Evolutionary conservation across 2,113 vertebrate species (phyloP).

Genomic region (Tragelaphus imberbis): DNA sequence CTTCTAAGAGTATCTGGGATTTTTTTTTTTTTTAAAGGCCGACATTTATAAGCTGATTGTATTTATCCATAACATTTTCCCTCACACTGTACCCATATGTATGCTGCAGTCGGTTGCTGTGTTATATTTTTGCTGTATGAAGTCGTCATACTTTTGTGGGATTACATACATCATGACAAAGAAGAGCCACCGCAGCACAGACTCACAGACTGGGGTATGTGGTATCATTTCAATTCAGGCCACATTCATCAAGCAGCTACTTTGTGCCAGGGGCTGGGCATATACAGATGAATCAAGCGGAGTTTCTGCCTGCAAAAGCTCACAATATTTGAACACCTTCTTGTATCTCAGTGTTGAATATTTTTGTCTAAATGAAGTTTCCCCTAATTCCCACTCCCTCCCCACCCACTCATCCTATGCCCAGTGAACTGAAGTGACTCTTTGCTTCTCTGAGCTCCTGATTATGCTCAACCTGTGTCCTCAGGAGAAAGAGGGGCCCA

Average conservation of each 20-base stretch:
- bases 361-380: background rate
- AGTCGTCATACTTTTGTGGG: background rate
- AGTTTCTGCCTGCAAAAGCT: background rate
- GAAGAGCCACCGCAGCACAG: background rate
- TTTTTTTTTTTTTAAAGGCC: background rate
- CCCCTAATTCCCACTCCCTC: background rate
- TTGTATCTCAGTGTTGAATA: background rate
- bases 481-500: background rate
- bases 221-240: background rate
- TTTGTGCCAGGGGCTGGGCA: background rate
- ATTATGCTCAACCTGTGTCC: background rate
- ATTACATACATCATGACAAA: background rate
- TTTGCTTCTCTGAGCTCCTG: background rate
- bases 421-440: background rate
- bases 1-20: constrained; percentile 63
- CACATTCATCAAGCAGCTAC: background rate
- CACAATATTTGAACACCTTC: background rate
- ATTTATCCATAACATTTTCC: background rate
- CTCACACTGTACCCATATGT: background rate
- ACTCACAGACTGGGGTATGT: background rate
- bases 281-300: background rate
- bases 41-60: constrained; percentile 10
- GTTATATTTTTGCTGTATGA: background rate
- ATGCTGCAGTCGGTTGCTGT: background rate
- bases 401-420: background rate